Conservation (phyloP, 2,888 invertebrate species). For the Anticlea derivata region DNA sequence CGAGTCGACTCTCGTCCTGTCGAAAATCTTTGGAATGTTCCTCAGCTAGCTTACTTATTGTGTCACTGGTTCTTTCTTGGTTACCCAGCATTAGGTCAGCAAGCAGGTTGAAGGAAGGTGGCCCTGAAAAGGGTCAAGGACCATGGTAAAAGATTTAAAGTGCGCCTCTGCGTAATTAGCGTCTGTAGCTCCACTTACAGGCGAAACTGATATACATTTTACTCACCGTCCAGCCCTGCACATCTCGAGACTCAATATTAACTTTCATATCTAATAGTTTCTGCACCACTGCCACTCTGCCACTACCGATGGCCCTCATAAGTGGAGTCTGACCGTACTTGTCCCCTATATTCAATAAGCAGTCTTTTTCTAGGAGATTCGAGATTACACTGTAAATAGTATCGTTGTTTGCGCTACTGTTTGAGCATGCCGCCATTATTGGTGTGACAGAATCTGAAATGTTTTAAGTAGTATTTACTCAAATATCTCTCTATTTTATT, state of each 20-base stretch:
- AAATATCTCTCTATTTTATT: no score
- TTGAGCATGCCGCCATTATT: conserved; percentile 86
- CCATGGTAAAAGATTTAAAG: no score
- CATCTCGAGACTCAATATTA: conserved; percentile 83
- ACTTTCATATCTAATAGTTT: conserved; percentile 79
- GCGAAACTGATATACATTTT: no score
- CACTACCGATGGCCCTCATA: conserved; percentile 85
- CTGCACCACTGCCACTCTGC: conserved; percentile 77
- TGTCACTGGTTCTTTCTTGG: no score
- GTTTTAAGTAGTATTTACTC: background rate
- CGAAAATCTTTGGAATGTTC: no score
- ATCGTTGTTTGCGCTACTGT: conserved; percentile 73
- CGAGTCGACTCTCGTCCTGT: no score
- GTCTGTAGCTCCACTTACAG: no score
- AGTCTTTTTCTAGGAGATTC: conserved; percentile 77
- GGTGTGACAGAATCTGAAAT: conserved; percentile 85
- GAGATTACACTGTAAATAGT: conserved; percentile 73
- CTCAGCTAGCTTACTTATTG: no score
- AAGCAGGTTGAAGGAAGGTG: no score
- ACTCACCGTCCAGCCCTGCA: conserved; percentile 85
- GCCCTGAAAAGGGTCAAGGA: no score
- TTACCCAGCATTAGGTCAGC: no score
- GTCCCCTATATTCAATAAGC: conserved; percentile 80
- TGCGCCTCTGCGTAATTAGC: no score
- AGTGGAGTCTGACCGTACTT: conserved; percentile 85